These are phyloP conservation scores for Motacilla alba DNA, from an alignment of 2,113 vertebrate species.

Conservation along the genomic window DNA sequence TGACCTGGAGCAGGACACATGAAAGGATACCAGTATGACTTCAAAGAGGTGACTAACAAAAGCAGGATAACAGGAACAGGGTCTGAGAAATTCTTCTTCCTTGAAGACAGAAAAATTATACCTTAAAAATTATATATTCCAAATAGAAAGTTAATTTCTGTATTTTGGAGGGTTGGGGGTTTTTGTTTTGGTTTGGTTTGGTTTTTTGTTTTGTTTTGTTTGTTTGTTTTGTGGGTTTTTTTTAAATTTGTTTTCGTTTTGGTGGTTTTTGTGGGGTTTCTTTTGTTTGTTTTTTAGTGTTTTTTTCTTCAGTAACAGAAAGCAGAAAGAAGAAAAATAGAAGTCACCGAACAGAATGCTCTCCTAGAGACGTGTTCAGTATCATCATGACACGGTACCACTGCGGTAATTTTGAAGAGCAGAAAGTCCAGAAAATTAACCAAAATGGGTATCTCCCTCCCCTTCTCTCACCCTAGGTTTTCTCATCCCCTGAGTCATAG, in stretches of 20 bases:
- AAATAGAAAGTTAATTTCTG: neutral
- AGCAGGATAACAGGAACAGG: neutral
- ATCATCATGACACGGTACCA: neutral
- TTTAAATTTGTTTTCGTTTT: neutral
- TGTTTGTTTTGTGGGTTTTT: neutral
- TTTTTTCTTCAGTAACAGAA: neutral
- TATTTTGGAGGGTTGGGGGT: neutral
- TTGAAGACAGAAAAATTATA: neutral
- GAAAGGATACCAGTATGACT: neutral
- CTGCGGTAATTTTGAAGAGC: neutral
- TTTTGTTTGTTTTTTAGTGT: no score
- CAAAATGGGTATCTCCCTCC: neutral
- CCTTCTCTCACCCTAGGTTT: neutral
- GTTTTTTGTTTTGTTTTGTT: neutral
- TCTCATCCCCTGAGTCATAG: neutral
- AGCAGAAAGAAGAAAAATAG: neutral
- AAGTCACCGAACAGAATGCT: neutral
- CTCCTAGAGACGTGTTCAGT: neutral
- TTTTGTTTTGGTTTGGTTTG: neutral
- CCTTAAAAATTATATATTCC: neutral
- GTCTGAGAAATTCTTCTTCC: neutral
- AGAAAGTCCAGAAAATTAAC: neutral
- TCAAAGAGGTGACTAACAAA: neutral
- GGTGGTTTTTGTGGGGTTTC: no score
- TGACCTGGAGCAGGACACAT: neutral